These are phyloP conservation scores for Diadophis punctatus DNA, from an alignment of 2,113 vertebrate genomes.

Conservation along the genomic window DNA sequence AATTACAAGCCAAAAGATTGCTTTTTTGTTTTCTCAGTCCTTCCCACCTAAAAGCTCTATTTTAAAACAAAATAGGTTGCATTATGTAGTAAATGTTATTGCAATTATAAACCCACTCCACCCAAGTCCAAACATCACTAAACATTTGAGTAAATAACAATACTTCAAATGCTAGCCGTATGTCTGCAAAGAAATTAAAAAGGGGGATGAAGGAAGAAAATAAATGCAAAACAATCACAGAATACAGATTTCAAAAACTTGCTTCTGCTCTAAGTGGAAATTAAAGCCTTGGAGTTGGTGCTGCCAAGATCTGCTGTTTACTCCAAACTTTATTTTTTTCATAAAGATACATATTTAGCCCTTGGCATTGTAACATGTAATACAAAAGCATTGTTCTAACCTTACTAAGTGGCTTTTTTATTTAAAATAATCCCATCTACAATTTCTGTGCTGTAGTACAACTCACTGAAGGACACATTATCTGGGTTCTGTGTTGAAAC, in stretches of 20 bases:
- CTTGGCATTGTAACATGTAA: neutral
- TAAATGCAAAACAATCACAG: neutral
- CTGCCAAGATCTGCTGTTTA: neutral
- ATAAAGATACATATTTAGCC: neutral
- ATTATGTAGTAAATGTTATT: neutral
- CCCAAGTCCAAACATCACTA: neutral
- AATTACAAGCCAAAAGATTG: neutral
- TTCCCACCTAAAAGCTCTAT: neutral
- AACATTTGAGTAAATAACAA: neutral
- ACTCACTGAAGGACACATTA: neutral
- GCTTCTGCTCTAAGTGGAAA: neutral
- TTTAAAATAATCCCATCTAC: neutral
- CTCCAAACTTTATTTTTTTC: neutral
- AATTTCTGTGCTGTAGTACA: neutral
- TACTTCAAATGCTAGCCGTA: neutral
- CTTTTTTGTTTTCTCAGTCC: neutral
- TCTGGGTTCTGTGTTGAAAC: neutral
- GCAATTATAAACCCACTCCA: neutral
- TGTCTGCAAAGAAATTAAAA: neutral
- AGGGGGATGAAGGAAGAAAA: neutral
- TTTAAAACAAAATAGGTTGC: neutral
- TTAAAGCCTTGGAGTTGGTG: neutral
- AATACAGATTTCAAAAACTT: neutral
- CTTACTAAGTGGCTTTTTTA: neutral
- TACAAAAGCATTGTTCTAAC: neutral